phyloP scores from a whole-genome alignment of 30 jellyfish, hydroid and myxozoan species.

The Catostylus mosaicus region DNA sequence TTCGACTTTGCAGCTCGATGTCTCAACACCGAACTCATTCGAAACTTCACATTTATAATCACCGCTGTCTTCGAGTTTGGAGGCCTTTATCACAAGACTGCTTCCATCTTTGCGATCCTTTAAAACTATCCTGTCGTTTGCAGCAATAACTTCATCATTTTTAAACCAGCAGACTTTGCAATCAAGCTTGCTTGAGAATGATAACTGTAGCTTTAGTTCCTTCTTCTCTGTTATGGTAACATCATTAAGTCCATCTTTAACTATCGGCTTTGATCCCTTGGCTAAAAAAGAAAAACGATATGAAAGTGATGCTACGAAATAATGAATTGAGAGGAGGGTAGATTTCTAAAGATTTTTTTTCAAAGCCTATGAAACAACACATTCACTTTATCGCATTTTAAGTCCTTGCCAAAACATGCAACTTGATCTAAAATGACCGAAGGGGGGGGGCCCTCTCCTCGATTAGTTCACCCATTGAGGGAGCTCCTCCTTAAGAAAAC shows the following conservation, averaged over 20 bases:
- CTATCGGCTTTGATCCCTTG: conserved; percentile 44
- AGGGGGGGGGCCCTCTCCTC: too few relatives aligned
- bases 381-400: too few relatives aligned
- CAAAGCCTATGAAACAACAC: neutral
- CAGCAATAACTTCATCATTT: conserved; percentile 47
- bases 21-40: conserved; percentile 60
- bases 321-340: too few relatives aligned
- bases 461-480: too few relatives aligned
- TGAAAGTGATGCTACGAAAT: too few relatives aligned
- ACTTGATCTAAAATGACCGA: too few relatives aligned
- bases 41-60: conserved; percentile 55
- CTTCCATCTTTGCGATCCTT: conserved; percentile 21
- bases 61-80: conserved; percentile 65
- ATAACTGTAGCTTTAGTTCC: conserved; percentile 30
- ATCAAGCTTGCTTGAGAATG: conserved; percentile 41
- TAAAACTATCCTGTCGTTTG: neutral
- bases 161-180: conserved; percentile 67
- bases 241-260: conserved; percentile 41
- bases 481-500: too few relatives aligned
- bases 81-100: conserved; percentile 32
- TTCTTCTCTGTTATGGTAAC: conserved; percentile 57
- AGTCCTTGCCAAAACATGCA: too few relatives aligned
- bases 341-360: too few relatives aligned
- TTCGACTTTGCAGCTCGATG: conserved; percentile 57
- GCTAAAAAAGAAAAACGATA: neutral